phyloP scores from a whole-genome alignment of 2,797 vertebrate species.

The Xiphophorus birchmanni region DNA sequence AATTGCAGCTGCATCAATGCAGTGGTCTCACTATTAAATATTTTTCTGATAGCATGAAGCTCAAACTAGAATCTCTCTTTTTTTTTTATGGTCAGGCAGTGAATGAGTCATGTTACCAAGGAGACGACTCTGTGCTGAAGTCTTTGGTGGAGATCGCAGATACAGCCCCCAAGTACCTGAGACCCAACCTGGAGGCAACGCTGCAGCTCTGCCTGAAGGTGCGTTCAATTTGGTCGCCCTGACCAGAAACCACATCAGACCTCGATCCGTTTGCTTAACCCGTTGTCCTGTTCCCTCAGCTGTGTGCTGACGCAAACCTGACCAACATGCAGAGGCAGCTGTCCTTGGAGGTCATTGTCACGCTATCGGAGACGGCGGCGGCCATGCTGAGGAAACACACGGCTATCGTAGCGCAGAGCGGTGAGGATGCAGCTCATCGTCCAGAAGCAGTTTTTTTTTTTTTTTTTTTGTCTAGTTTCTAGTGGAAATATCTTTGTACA shows the following conservation, averaged over 20 bases:
- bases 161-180: constrained; percentile 95
- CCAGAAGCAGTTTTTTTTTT: background rate
- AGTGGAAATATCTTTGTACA: no score
- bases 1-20: background rate
- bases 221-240: constrained; percentile 22
- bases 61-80: background rate
- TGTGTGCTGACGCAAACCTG: constrained; percentile 92
- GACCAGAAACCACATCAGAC: fast-evolving
- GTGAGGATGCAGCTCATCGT: constrained; percentile 75
- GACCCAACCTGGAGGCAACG: constrained; percentile 94
- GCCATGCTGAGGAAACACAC: constrained; percentile 98
- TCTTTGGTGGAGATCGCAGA: constrained; percentile 98
- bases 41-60: background rate
- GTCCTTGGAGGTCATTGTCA: constrained; percentile 96
- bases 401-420: constrained; percentile 91
- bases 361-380: constrained; percentile 95
- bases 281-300: constrained; percentile 66
- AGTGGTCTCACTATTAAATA: background rate
- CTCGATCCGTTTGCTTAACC: background rate
- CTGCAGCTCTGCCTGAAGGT: constrained; percentile 97
- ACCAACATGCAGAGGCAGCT: constrained; percentile 97
- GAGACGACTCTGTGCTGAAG: constrained; percentile 96
- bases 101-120: constrained; percentile 96
- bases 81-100: constrained; percentile 82
- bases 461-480: no score